Base-by-base conservation (phyloP, 1,140 invertebrate genomes). In the Papilio glaucus region DNA sequence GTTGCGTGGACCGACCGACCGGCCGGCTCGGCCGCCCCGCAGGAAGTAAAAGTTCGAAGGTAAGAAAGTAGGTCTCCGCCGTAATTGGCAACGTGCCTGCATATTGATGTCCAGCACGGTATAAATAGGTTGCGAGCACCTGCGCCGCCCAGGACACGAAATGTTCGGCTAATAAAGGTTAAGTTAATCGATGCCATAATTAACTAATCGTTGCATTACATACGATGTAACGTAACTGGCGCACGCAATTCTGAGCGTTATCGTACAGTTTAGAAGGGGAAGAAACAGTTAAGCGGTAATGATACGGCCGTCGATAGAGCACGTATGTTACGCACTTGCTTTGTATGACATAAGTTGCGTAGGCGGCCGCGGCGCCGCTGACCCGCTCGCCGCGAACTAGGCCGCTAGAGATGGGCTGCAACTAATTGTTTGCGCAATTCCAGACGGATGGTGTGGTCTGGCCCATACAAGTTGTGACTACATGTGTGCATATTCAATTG, bases 41-140 rank as follows among this genome's bases (percentile, higher is more conserved):
- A 92, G 90, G 90, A 92, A 92, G 90, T 92, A 92, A 92, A 92
- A 92, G 90, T 92, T 92, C 90, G 90, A 92, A 92, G 90, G 90
- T 92, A 90, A 91, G 90, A 91, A 92, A 92, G 90, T 92, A 90
- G 90, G 90, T 92, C 89, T 91, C 88, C 83, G 73, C 86, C 89
- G 87, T 88, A 90, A 90, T 90, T 92, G 90, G 90, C 88, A 87
- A 78, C 79, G 79, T 81, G 89, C 88, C 87, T 90, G 90, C 88
- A 92, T 92, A 88, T 84, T 90, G 86, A 92, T 92, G 88, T 80
- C 81, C 79, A 80, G 78, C 80, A 79, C 79, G 73, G 80, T 84
- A 82, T 83, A 80, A 84, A 91, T 91, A 90, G 87, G 84, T 85
- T 88, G 81, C 69, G 77, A 79, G 73, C 88, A 91, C 87, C 87